Evolutionary conservation across 2,888 invertebrate species (phyloP), one percentile per base, ranked within the genome.

Genomic region (Bhutanitis thaidina): DNA sequence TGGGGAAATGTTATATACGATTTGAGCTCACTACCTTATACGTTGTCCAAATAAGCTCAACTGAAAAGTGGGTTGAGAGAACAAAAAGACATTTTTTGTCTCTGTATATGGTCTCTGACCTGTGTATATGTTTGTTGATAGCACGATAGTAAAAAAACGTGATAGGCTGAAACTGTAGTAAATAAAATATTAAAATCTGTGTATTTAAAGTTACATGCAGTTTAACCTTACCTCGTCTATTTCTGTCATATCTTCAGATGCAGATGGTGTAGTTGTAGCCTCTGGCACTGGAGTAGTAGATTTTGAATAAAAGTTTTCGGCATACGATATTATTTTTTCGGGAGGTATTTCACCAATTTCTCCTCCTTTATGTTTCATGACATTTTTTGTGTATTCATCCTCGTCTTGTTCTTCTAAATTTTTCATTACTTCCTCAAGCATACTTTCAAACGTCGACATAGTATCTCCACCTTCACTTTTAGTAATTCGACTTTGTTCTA

Each of bases 321-420:
- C 86, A 4, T 83, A 79, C 15, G 80, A 69, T 56, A 86, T 84
- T 8, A 84, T 74, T 59, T 73, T 82, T 56, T 90, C 90, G 1
- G 90, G 90, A 13, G 90, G 90, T 57, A 90, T 90, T 63, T 90
- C 90, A 1, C 90, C 90, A 39, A 90, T 90, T 65, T 90, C 90
- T 13, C 90, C 90, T 1, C 89, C 89, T 62, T 89, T 89, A 40
- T 90, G 90, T 63, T 90, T 90, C 80, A 82, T 87, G 0, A 90
- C 89, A 49, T 84, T 86, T 32, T 65, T 75, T 1, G 80, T 78
- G 49, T 90, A 90, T 63, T 90, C 90, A 49, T 90, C 71, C 62
- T 89, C 80, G 54, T 90, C 90, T 64, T 90, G 86, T 53, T 90
- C 88, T 58, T 90, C 90, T 51, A 90, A 74, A 55, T 80, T 89